Conservation (phyloP, 2,113 vertebrate species). For the Petromus typicus region DNA sequence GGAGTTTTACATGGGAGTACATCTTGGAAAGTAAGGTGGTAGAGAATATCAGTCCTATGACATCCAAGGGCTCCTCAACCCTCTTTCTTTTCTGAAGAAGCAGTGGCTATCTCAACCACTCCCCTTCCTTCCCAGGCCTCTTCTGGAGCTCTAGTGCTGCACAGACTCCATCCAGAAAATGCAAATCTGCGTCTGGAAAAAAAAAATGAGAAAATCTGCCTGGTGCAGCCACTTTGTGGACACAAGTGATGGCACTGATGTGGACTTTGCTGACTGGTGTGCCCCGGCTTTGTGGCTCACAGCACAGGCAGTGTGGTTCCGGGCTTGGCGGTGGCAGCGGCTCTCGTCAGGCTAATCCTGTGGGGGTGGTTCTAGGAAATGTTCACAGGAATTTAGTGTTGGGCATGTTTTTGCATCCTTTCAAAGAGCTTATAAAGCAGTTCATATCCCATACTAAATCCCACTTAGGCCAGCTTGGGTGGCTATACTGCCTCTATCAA, state of each 20-base stretch:
- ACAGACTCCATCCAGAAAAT: background rate
- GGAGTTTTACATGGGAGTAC: background rate
- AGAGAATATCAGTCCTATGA: background rate
- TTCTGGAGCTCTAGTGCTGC: background rate
- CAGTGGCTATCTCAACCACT: background rate
- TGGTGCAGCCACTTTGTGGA: background rate
- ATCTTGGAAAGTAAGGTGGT: background rate
- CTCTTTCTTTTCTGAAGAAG: background rate
- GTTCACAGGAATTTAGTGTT: conserved; percentile 39
- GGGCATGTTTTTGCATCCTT: background rate
- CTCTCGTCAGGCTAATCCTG: conserved; percentile 10
- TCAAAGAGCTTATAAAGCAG: conserved; percentile 3
- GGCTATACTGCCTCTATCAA: background rate
- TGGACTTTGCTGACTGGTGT: background rate
- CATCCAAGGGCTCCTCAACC: background rate
- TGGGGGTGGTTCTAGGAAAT: conserved; percentile 43
- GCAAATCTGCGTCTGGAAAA: background rate
- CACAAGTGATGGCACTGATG: background rate
- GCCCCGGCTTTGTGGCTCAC: background rate
- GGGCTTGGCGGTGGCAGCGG: fast-evolving
- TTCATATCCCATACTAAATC: conserved; percentile 34
- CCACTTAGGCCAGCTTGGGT: background rate
- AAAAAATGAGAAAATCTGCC: background rate
- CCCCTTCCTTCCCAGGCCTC: background rate
- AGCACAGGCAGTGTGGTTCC: background rate